Evolutionary conservation across 2,797 vertebrate species (phyloP), one percentile per base, ranked within the genome.

Genomic region (Ctenopoma kingsleyae): DNA sequence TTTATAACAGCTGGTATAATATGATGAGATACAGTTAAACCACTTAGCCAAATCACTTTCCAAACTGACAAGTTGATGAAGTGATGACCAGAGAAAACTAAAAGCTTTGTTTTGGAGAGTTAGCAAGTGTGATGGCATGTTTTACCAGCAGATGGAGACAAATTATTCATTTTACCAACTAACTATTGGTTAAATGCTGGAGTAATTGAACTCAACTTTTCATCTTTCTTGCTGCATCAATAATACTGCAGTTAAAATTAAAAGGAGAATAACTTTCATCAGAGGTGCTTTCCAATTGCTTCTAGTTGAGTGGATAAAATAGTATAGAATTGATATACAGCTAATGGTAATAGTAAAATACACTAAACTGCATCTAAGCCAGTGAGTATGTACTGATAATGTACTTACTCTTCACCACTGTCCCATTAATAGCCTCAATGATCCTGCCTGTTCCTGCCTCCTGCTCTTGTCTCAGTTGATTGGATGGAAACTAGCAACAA

Each of bases 61-160:
- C 6, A 2, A 43, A 36, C 35, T 36, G 35, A 36, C 40, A n/a
- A n/a, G n/a, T n/a, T n/a, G n/a, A n/a, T 40, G 3, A 5, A 2
- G 13, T 15, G 13, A 15, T 15, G 43, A 46, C 8, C n/a, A 46
- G 19, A 46, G 44, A 10, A 44, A 46, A 46, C 44, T 20, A 20
- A 46, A 46, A 46, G 8, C 19, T 46, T 2, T 7, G n/a, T 8
- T 20, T 20, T 20, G 3, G 8, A 5, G n/a, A 46, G 43, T 10
- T 3, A 15, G 13, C 3, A 43, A 17, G 16, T 7, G 65, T 56
- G 35, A 10, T 22, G 48, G 6, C 20, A 51, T 32, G 3, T 57
- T 60, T 59, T 9, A 8, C 82, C 88, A 86, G 71, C 53, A 91
- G 88, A 78, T 76, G 86, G 86, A 76, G 79, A 77, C 81, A 86